A percentile compares a stretch with the other conserved stretches of the same genome.
phyloP scores from a whole-genome alignment of 2,888 invertebrate genomes.

The Epiblema foenella region DNA sequence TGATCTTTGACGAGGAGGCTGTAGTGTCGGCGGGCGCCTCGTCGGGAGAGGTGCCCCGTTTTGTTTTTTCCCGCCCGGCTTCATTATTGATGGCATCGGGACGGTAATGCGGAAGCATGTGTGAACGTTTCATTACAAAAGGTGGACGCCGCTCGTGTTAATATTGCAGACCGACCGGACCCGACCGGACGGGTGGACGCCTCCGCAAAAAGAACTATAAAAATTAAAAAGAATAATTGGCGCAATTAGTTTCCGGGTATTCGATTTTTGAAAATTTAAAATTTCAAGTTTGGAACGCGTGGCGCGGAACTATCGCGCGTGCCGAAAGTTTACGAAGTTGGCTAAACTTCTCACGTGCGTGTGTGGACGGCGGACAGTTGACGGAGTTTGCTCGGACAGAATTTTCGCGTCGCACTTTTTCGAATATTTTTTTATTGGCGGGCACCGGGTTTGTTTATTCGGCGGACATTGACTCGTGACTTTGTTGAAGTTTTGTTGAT shows the following conservation, averaged over 20 bases:
- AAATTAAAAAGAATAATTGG: slow-evolving; percentile 61
- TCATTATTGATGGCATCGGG: slow-evolving; percentile 85
- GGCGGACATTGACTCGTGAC: slow-evolving; percentile 74
- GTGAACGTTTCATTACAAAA: slow-evolving; percentile 85
- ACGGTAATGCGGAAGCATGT: slow-evolving; percentile 85
- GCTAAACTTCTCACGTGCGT: slow-evolving; percentile 77
- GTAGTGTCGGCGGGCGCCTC: slow-evolving; percentile 84
- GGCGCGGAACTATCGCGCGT: slow-evolving; percentile 66
- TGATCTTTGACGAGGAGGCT: slow-evolving; percentile 87
- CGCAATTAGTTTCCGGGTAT: slow-evolving; percentile 56
- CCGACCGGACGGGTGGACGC: slow-evolving; percentile 82
- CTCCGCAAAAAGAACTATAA: slow-evolving; percentile 68
- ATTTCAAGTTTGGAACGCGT: slow-evolving; percentile 34
- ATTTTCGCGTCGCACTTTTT: slow-evolving; percentile 53
- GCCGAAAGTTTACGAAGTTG: slow-evolving; percentile 72
- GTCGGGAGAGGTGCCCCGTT: slow-evolving; percentile 82
- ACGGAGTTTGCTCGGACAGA: slow-evolving; percentile 66
- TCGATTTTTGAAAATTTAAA: slow-evolving; percentile 26
- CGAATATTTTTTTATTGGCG: slow-evolving; percentile 57
- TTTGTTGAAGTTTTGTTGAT: slow-evolving; percentile 76
- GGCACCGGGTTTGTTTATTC: slow-evolving; percentile 62
- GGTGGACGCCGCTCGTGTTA: slow-evolving; percentile 84
- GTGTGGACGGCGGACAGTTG: slow-evolving; percentile 67
- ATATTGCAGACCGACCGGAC: slow-evolving; percentile 84
- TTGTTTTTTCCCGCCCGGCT: slow-evolving; percentile 85